A percentile compares a stretch with the other conserved stretches of the same genome.
Evolutionary conservation across 1,140 invertebrate species (phyloP).

Genomic region (Bemisia tabaci): DNA sequence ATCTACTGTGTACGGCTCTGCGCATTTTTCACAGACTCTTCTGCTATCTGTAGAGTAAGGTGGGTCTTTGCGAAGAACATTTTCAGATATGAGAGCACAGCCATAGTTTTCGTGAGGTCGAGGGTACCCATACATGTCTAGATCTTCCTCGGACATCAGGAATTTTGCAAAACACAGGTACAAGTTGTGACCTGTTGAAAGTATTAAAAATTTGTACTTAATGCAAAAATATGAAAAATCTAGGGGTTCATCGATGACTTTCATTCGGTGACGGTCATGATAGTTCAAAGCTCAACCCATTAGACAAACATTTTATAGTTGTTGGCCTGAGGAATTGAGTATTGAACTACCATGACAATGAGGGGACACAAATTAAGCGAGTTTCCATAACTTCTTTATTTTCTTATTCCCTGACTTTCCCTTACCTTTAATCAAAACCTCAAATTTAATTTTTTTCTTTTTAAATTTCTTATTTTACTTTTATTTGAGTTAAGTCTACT

Average conservation of each 20-base stretch:
- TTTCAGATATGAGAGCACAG: not conserved
- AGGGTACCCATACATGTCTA: not conserved
- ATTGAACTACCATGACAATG: not conserved
- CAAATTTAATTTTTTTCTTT: too few relatives aligned
- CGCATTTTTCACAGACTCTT: not conserved
- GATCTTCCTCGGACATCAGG: not conserved
- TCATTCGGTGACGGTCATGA: too few relatives aligned
- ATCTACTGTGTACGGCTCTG: not conserved
- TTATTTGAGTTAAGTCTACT: too few relatives aligned
- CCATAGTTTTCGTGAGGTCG: not conserved
- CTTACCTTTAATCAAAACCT: too few relatives aligned
- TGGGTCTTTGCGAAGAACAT: not conserved
- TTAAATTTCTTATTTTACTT: too few relatives aligned
- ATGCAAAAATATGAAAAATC: not conserved
- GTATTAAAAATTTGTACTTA: not conserved
- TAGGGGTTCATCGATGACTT: too few relatives aligned
- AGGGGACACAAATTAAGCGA: not conserved
- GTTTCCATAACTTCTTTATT: not conserved
- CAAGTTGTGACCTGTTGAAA: not conserved
- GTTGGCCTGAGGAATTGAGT: not conserved
- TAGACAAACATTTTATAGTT: not conserved
- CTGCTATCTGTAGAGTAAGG: not conserved
- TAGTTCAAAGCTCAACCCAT: not conserved
- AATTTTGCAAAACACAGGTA: not conserved
- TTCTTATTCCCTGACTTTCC: too few relatives aligned